Evolutionary conservation across 2,888 invertebrate species (phyloP).

Genomic region (Callyntrura sp.): DNA sequence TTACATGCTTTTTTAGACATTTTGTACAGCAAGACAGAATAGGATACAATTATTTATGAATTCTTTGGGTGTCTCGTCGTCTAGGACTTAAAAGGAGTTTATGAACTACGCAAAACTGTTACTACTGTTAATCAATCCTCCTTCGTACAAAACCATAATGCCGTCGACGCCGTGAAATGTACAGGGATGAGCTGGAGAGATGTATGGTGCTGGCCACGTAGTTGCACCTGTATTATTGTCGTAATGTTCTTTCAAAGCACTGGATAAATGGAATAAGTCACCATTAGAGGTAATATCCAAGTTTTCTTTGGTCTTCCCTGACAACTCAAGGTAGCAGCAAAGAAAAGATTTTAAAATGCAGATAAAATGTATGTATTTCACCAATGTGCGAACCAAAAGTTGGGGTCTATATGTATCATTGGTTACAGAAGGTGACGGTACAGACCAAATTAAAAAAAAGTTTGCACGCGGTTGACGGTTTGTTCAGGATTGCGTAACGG

Average conservation of each 20-base stretch:
- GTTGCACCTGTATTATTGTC: too few relatives aligned
- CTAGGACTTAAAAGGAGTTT: conserved; percentile 70
- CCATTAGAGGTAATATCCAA: too few relatives aligned
- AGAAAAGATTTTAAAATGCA: neutral
- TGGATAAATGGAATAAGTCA: neutral
- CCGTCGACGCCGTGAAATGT: too few relatives aligned
- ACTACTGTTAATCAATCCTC: conserved; percentile 28
- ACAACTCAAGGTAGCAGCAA: neutral
- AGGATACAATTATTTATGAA: conserved; percentile 55
- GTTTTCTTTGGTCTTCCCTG: neutral
- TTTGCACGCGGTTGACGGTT: neutral
- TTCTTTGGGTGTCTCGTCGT: conserved; percentile 70
- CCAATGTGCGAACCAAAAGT: neutral
- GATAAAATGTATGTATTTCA: neutral
- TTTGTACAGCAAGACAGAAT: conserved; percentile 31
- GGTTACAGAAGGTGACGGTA: too few relatives aligned
- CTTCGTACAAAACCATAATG: neutral
- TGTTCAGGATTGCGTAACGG: neutral
- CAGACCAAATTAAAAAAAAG: neutral
- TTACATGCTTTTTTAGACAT: conserved; percentile 16
- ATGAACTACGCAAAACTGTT: conserved; percentile 57
- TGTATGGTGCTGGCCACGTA: too few relatives aligned
- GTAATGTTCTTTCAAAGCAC: neutral
- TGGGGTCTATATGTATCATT: neutral
- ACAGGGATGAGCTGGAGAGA: too few relatives aligned